Evolutionary conservation across 2,888 invertebrate species (phyloP), one percentile per base, ranked within the genome.

Genomic region (Drosophila mettleri): DNA sequence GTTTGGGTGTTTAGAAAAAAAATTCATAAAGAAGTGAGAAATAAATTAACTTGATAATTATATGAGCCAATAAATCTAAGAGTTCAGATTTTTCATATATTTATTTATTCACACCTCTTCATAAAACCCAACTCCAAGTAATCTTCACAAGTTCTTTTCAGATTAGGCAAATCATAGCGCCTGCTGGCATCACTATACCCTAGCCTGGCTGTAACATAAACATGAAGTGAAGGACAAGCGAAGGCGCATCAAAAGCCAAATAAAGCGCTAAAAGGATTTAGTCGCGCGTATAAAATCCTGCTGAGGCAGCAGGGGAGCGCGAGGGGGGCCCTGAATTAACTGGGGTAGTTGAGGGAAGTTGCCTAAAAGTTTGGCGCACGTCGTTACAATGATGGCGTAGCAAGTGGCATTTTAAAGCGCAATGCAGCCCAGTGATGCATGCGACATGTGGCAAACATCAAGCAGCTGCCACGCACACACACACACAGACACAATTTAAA

Each of bases 191-290:
- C 0, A 7, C 18, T 34, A 54, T 49, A 59, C 48, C 12, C 43
- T 24, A 16, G 3, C n/a, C n/a, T 5, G 31, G 16, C 31, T 9
- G 5, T n/a, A 39, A 34, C 38, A 59, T 41, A 62, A 71, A 70
- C 66, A 70, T 60, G 60, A 41, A 48, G 53, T 52, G 43, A 45
- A 55, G 33, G 61, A 45, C 58, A 62, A 55, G 55, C 7, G 33
- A 55, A 33, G 33, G 53, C 63, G 74, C 68, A 67, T 78, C 69
- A 86, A 73, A 78, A 74, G 76, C 71, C 74, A 74, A 80, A 83
- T 86, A 84, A 78, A 83, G 75, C 80, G 80, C 75, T 74, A 76
- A 89, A 86, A 86, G 89, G 78, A 86, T 89, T 88, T 88, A 79
- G 67, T 71, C 62, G 66, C 69, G 52, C 67, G 63, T 62, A 49